Conservation (phyloP, 2,888 invertebrate genomes). For the Caenorhabditis macrosperma region DNA sequence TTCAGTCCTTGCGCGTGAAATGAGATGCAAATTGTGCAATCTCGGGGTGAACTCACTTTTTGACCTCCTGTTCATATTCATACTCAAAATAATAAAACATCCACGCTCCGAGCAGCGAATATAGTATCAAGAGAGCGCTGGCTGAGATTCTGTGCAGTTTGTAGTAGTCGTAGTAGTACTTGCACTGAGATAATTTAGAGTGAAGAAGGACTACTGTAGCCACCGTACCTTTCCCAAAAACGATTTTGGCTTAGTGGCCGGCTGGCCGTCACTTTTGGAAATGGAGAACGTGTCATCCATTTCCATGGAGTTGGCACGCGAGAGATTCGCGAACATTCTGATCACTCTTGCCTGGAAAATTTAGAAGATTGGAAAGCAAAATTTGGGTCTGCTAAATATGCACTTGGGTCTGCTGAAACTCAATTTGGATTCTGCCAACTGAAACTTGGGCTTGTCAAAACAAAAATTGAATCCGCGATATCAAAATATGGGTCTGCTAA, state of each 20-base stretch:
- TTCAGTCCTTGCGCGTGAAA: no score
- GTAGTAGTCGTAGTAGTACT: constrained; percentile 76
- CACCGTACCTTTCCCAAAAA: constrained; percentile 57
- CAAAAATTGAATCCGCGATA: no score
- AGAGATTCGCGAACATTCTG: constrained; percentile 57
- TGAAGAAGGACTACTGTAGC: no score
- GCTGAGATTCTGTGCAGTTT: constrained; percentile 74
- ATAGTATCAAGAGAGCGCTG: constrained; percentile 75
- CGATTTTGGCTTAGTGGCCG: constrained; percentile 37
- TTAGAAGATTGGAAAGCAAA: not conserved
- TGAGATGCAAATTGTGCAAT: no score
- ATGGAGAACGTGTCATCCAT: constrained; percentile 17
- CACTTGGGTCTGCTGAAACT: no score
- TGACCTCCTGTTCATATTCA: constrained; percentile 74
- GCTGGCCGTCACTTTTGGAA: not conserved
- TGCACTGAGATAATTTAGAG: constrained; percentile 60
- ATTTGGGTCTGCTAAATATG: no score
- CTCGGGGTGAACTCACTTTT: constrained; percentile 61
- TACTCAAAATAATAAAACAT: constrained; percentile 77
- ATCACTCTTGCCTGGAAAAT: constrained; percentile 39
- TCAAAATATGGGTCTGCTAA: no score
- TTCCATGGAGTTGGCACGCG: constrained; percentile 46
- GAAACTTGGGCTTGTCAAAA: no score
- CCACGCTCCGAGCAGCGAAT: constrained; percentile 78
- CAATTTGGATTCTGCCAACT: no score